Percentiles rank a stretch among this genome's conserved stretches.
Conservation (phyloP, 1,140 invertebrate genomes). For the Orchestia grillus region DNA sequence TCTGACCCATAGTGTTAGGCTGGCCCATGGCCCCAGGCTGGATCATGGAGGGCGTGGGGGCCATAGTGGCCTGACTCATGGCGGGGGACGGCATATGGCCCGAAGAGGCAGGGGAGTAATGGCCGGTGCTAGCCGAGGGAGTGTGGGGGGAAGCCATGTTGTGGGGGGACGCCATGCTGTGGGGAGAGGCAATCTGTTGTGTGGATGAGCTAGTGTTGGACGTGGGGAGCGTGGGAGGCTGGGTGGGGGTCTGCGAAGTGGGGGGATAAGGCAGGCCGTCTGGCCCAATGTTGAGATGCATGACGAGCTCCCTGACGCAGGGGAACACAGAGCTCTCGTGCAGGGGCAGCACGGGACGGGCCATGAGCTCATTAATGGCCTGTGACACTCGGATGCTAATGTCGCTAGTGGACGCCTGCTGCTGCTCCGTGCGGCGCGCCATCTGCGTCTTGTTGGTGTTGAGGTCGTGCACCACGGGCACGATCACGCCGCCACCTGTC, state of each 20-base stretch:
- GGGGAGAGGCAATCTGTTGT: conserved; percentile 60
- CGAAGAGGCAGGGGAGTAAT: conserved; percentile 28
- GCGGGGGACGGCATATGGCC: conserved; percentile 62
- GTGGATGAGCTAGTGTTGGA: conserved; percentile 59
- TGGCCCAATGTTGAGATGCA: conserved; percentile 61
- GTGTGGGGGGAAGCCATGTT: conserved; percentile 63
- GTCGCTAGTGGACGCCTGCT: conserved; percentile 70
- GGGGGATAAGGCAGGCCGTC: conserved; percentile 61
- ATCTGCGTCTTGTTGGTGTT: conserved; percentile 86
- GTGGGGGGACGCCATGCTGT: conserved; percentile 59
- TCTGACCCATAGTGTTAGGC: conserved; percentile 55
- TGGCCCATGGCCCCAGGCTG: conserved; percentile 63
- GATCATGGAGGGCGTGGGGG: conserved; percentile 59
- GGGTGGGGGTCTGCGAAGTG: conserved; percentile 54
- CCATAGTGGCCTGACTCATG: conserved; percentile 60
- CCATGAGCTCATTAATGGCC: conserved; percentile 67
- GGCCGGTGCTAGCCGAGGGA: conserved; percentile 57
- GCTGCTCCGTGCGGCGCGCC: conserved; percentile 81
- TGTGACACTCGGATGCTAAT: conserved; percentile 60
- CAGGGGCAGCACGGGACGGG: conserved; percentile 57
- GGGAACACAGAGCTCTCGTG: conserved; percentile 64
- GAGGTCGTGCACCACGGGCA: conserved; percentile 91
- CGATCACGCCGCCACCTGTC: conserved; percentile 84
- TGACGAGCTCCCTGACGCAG: conserved; percentile 62
- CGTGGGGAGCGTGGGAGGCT: conserved; percentile 53